Conservation (phyloP, 1,140 invertebrate genomes). For the Drusus annulatus region DNA sequence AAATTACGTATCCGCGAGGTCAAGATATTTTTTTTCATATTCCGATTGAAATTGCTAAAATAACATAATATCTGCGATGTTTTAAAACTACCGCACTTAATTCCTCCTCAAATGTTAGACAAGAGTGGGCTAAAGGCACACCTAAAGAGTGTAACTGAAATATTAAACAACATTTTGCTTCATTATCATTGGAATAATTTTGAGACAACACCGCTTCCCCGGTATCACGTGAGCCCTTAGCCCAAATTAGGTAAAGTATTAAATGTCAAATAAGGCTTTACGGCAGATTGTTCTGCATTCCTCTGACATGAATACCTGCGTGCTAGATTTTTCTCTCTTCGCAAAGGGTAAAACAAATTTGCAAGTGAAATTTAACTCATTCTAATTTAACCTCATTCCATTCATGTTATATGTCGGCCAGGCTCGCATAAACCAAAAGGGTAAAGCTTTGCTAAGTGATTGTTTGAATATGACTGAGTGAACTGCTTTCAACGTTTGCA, state of each 20-base stretch:
- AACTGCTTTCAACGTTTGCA: neutral
- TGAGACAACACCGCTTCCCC: neutral
- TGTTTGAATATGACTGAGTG: constrained; percentile 9
- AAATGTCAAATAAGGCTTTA: constrained; percentile 34
- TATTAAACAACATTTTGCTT: neutral
- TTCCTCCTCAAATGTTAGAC: too few species aligned
- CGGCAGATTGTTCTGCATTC: constrained; percentile 34
- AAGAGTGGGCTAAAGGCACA: too few species aligned
- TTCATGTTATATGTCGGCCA: constrained; percentile 13
- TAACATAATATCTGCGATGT: too few species aligned
- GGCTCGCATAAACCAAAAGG: neutral
- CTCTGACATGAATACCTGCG: constrained; percentile 18
- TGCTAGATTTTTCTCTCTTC: constrained; percentile 18
- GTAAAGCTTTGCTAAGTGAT: constrained; percentile 27
- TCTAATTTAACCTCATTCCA: constrained; percentile 29
- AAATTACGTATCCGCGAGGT: too few species aligned
- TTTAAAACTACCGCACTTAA: too few species aligned
- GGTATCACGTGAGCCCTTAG: constrained; percentile 23
- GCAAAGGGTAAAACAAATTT: constrained; percentile 20
- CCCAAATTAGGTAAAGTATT: constrained; percentile 25
- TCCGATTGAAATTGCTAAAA: too few species aligned
- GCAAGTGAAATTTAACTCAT: constrained; percentile 42
- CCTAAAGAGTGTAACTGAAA: too few species aligned
- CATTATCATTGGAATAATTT: constrained; percentile 27
- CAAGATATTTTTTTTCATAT: too few species aligned